Evolutionary conservation across 2,113 vertebrate genomes (phyloP).

Genomic region (Neolamprologus modestus): DNA sequence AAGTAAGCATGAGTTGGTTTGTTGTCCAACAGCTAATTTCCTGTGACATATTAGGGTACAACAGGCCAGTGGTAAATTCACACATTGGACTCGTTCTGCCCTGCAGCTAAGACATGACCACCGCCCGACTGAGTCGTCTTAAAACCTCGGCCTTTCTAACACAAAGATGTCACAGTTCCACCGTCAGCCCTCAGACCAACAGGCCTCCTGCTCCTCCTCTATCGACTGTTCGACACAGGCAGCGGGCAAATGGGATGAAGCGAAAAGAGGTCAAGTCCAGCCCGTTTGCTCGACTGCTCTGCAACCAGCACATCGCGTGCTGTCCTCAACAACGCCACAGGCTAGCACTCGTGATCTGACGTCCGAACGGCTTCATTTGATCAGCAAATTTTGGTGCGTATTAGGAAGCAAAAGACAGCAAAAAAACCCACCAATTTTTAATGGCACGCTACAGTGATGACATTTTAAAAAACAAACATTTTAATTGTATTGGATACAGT

Average conservation of each 20-base stretch:
- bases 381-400: not conserved
- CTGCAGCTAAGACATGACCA: slow-evolving; percentile 11
- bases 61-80: not conserved
- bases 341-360: slow-evolving; percentile 29
- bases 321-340: slow-evolving; percentile 32
- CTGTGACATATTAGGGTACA: slow-evolving; percentile 25
- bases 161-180: slow-evolving; percentile 15
- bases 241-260: slow-evolving; percentile 42
- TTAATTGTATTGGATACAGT: not conserved
- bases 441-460: not conserved
- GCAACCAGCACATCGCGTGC: slow-evolving; percentile 53
- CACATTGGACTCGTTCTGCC: not conserved
- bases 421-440: not conserved
- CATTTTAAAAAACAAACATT: not conserved
- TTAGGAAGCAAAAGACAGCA: not conserved
- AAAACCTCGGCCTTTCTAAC: slow-evolving; percentile 25
- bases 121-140: not conserved
- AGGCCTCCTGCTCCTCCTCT: slow-evolving; percentile 6
- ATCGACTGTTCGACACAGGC: slow-evolving; percentile 11
- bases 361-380: slow-evolving; percentile 30
- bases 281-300: slow-evolving; percentile 34
- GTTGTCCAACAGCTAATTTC: slow-evolving; percentile 15
- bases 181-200: slow-evolving; percentile 31
- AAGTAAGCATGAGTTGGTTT: not conserved
- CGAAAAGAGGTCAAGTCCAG: slow-evolving; percentile 40